Percentiles rank a stretch among this genome's conserved stretches.
These are phyloP conservation scores for Acropternis orthonyx DNA, from an alignment of 2,797 vertebrate species.

Conservation along the genomic window DNA sequence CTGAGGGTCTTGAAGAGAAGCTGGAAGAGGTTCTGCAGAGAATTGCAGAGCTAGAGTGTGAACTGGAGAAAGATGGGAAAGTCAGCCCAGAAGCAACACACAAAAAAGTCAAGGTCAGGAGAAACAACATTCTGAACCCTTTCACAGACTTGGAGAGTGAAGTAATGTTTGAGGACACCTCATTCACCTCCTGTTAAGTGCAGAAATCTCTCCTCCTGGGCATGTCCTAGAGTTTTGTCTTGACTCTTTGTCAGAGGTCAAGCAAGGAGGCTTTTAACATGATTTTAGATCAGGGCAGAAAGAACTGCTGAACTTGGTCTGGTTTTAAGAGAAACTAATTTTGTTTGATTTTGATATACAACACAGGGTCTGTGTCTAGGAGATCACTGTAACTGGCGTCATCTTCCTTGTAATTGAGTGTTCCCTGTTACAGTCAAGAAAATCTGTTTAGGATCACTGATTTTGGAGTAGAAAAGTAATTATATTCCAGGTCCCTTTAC, in stretches of 20 bases:
- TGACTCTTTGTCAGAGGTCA: background rate
- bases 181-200: background rate
- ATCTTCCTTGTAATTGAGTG: background rate
- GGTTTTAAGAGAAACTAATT: background rate
- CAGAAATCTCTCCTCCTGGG: background rate
- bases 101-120: background rate
- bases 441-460: background rate
- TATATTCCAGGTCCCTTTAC: background rate
- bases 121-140: background rate
- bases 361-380: background rate
- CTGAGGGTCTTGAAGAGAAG: constrained; percentile 79
- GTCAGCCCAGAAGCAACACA: background rate
- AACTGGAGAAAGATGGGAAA: constrained; percentile 48
- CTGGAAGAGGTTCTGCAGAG: constrained; percentile 80
- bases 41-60: constrained; percentile 80
- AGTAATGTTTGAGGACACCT: background rate
- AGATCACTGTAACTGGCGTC: background rate
- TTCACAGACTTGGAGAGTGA: background rate
- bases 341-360: background rate
- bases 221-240: background rate
- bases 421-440: background rate
- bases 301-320: background rate
- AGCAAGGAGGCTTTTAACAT: background rate
- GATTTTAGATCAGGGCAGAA: background rate
- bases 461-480: background rate